A percentile compares a stretch with the other conserved stretches of the same genome.
phyloP scores from a whole-genome alignment of 1,140 invertebrate genomes.

The Gonatopus flavifemur region DNA sequence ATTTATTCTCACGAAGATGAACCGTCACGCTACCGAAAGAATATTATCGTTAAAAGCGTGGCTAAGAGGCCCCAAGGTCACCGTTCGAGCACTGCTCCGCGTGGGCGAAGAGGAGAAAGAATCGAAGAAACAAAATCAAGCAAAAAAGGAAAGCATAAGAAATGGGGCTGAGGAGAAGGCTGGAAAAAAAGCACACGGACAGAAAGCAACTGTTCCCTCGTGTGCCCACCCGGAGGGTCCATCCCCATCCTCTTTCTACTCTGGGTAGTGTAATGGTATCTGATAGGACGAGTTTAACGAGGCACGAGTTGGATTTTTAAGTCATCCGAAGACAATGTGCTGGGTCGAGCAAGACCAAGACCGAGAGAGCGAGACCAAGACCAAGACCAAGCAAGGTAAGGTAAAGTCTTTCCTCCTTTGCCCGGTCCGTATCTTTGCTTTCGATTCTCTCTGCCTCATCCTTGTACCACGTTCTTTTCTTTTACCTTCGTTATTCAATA shows the following conservation, averaged over 20 bases:
- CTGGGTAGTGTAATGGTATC: too few relatives aligned
- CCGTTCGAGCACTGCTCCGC: too few relatives aligned
- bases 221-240: conserved; percentile 28
- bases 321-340: conserved; percentile 54
- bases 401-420: conserved; percentile 13
- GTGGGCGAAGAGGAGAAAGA: conserved; percentile 11
- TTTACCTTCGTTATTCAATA: conserved; percentile 22
- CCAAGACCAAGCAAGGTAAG: too few relatives aligned
- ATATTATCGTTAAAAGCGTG: conserved; percentile 5
- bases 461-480: conserved; percentile 4
- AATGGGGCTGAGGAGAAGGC: conserved; percentile 12
- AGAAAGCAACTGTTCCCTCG: too few relatives aligned
- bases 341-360: neutral
- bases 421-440: conserved; percentile 44
- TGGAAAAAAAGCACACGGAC: conserved; percentile 9
- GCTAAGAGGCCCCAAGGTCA: conserved; percentile 29
- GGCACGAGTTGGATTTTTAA: conserved; percentile 58
- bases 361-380: neutral
- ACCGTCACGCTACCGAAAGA: conserved; percentile 23
- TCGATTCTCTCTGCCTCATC: conserved; percentile 13
- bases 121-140: conserved; percentile 3
- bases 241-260: too few relatives aligned
- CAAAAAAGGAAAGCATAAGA: conserved; percentile 14
- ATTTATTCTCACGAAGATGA: too few relatives aligned
- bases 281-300: conserved; percentile 55